Conservation (phyloP, 1,140 invertebrate species). For the Polypedilum pembai region DNA sequence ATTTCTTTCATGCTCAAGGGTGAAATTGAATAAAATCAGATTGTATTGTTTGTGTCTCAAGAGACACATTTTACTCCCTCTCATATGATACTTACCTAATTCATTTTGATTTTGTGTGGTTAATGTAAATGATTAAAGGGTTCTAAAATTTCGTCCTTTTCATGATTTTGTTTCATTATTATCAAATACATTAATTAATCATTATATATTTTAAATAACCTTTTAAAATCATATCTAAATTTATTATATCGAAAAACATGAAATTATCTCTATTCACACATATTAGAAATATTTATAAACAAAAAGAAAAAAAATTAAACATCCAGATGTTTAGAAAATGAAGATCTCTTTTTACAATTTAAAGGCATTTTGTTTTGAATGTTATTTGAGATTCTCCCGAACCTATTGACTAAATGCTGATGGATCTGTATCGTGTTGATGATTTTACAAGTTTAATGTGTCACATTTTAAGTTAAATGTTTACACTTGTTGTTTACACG, state of each 20-base stretch:
- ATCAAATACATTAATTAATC: too few relatives aligned
- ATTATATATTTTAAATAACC: too few relatives aligned
- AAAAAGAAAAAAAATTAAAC: neutral
- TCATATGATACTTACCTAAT: too few relatives aligned
- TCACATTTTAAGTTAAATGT: conserved; percentile 15
- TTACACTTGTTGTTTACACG: conserved; percentile 18
- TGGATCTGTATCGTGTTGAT: conserved; percentile 2
- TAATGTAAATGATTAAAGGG: too few relatives aligned
- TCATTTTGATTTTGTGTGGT: too few relatives aligned
- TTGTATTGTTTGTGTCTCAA: neutral
- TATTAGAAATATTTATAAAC: too few relatives aligned
- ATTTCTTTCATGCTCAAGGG: neutral
- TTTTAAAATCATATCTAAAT: too few relatives aligned
- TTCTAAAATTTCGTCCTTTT: too few relatives aligned
- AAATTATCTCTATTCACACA: too few relatives aligned
- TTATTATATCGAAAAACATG: too few relatives aligned
- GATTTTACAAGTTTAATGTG: conserved; percentile 7
- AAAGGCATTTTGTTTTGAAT: conserved; percentile 1
- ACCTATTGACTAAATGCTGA: neutral
- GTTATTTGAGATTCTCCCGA: neutral
- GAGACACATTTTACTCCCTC: neutral
- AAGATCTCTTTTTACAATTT: neutral
- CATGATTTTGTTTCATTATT: too few relatives aligned
- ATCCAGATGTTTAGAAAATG: neutral
- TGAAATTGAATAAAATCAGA: neutral